Base-by-base conservation (phyloP, 92 coral and sea anemone genomes). In the Palythoa grandiflora region DNA sequence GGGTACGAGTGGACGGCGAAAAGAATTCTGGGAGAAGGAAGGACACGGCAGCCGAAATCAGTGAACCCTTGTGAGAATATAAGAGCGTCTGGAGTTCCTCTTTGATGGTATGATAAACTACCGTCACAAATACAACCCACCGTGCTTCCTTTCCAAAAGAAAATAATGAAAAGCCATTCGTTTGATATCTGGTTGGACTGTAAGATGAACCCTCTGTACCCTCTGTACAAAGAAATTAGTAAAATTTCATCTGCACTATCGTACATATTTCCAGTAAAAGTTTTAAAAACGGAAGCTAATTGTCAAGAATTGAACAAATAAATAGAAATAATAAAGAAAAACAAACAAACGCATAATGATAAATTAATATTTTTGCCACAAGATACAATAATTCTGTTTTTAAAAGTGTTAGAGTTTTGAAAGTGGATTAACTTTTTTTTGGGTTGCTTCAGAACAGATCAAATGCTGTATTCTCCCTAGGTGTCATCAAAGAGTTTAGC, bases 391-490 rank as follows among this genome's bases (percentile, higher is more conserved):
- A 2, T 79, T 79, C 36, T 7, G 3, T 4, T 7, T 13, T 16
- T 65, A 9, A 40, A 44, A 6, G 17, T 15, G 3, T 8, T 40
- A 15, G 21, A n/a, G 38, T 15, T 39, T 63, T 14, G 15, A 16
- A 48, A 61, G 59, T 68, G 9, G 4, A 13, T 59, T 11, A 59
- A 13, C 65, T 78, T 57, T 0, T 20, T 48, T 10, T 81, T 81
- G 28, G 15, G 59, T 13, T 51, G 19, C 60, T 66, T 2, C 21
- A 12, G 20, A 17, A 44, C 35, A 39, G 86, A 81, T 81, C 86
- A 47, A 55, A 12, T 13, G 2, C n/a, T 20, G 9, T 13, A 87
- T 91, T 91, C 93, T 91, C 93, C 65, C 14, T 44, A 91, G 38
- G 75, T 54, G 16, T 60, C 50, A 73, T 9, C 16, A 48, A 83